A percentile compares a stretch with the other conserved stretches of the same genome.
Evolutionary conservation across 2,113 vertebrate species (phyloP).

Genomic region (Jaculus jaculus): DNA sequence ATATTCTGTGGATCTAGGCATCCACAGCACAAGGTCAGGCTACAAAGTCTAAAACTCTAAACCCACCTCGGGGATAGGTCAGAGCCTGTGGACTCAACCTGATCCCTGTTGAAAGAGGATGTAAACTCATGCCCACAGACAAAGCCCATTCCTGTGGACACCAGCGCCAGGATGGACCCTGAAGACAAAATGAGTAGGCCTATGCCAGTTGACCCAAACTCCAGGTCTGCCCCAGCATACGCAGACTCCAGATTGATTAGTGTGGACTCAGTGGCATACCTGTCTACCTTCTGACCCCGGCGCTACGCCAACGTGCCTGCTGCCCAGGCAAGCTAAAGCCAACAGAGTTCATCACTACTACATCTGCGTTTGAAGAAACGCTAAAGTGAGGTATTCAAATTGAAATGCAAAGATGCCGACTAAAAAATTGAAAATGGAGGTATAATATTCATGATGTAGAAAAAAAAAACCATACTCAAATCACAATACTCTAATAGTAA

Average conservation of each 20-base stretch:
- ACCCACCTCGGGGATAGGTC: background rate
- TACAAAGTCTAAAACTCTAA: background rate
- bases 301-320: background rate
- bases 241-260: background rate
- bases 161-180: background rate
- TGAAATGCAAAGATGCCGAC: background rate
- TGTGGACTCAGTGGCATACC: background rate
- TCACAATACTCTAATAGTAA: background rate
- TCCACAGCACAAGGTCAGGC: background rate
- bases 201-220: background rate
- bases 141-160: background rate
- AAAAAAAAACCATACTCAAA: background rate
- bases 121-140: too few species aligned
- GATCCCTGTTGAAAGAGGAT: background rate
- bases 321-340: background rate
- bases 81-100: background rate
- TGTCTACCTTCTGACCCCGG: background rate
- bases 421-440: background rate
- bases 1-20: background rate
- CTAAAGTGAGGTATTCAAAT: background rate
- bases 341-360: background rate
- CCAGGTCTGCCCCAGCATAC: background rate
- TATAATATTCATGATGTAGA: background rate
- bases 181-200: background rate
- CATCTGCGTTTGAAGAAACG: background rate